Evolutionary conservation across 2,888 invertebrate species (phyloP).

Genomic region (Lamellibrachia satsuma): DNA sequence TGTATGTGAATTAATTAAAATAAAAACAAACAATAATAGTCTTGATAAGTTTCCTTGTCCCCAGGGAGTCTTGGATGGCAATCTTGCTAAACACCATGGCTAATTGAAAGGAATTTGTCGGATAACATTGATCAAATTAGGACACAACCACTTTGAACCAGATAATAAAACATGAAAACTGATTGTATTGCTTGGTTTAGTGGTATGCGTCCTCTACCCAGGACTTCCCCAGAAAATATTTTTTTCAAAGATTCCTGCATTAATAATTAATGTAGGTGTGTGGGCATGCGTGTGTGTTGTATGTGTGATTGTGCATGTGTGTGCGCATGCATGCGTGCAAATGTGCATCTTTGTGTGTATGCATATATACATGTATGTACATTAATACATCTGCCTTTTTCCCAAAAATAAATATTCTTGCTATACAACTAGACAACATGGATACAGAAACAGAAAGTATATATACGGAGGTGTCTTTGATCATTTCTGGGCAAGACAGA

Average conservation of each 20-base stretch:
- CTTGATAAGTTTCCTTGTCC: background rate
- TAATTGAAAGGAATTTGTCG: constrained; percentile 3
- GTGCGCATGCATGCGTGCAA: background rate
- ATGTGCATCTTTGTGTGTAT: background rate
- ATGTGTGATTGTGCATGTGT: background rate
- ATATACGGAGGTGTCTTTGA: background rate
- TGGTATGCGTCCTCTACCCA: background rate
- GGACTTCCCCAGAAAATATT: background rate
- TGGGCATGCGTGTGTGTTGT: background rate
- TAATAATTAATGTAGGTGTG: background rate
- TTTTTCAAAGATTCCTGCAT: background rate
- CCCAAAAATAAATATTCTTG: background rate
- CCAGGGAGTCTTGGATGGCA: background rate
- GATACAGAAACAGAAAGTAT: background rate
- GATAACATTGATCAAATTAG: background rate
- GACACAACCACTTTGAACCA: background rate
- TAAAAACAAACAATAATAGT: background rate
- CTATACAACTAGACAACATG: background rate
- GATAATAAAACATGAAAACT: background rate
- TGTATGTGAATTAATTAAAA: constrained; percentile 17
- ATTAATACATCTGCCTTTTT: background rate
- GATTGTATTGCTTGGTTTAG: background rate
- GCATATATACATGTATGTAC: background rate
- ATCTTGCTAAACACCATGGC: background rate
- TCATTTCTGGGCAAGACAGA: background rate